Evolutionary conservation across 2,113 vertebrate species (phyloP), one percentile per base, ranked within the genome.

Genomic region (Phasianus colchicus): DNA sequence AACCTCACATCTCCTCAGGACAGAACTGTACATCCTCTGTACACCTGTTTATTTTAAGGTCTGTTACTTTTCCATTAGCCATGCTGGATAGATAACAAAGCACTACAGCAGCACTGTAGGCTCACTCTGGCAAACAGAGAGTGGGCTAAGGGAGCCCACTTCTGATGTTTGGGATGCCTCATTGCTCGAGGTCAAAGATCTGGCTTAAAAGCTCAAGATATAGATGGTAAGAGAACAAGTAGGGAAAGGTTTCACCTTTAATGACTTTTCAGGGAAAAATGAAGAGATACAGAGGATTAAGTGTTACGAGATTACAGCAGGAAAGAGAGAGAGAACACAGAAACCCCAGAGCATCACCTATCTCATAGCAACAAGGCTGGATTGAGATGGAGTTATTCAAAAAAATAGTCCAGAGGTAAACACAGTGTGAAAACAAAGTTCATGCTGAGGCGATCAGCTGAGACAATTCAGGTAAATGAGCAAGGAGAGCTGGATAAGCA

Each of bases 281-380:
- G 67, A 52, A 74, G 85, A 65, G 86, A 55, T 45, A 64, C 6
- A 58, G 71, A 63, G 89, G 93, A 96, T 94, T 86, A 90, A 91
- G 79, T 92, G 92, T 80, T 47, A 79, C 1, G 22, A 85, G 88
- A 80, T 77, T 24, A 55, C 72, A 61, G 69, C 76, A 30, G 70
- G 83, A 50, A 70, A 65, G 52, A 70, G 80, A 61, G 45, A 60
- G 73, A 66, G 75, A 84, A 67, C 79, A 72, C 42, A 65, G 81
- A 24, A 93, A 86, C 8, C 71, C 50, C 32, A 29, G 45, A 75
- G 71, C 30, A 34, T 42, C 29, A 19, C 19, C 67, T 80, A 65
- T 63, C 93, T 94, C 95, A 36, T 95, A 93, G 96, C 93, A 96
- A 96, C 93, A 9, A 61, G 34, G 9, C 77, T 47, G 60, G 82